Base-by-base conservation (phyloP, 2,797 vertebrate species). In the Eulemur rubriventer region DNA sequence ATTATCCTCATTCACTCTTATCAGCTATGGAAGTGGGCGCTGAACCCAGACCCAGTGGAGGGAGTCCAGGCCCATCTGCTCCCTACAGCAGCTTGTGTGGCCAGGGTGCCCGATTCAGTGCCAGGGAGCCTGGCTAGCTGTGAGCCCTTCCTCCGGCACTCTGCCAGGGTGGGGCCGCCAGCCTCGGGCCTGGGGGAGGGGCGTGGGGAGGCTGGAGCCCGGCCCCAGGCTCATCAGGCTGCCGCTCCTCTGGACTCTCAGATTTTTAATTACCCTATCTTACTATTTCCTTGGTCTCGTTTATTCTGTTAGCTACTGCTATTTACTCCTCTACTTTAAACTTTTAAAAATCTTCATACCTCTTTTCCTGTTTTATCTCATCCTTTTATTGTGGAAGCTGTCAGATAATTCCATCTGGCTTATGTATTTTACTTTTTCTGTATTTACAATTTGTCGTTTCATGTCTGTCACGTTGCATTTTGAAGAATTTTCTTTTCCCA, bases 381-480 rank as follows among this genome's bases (percentile, higher is more conserved):
- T 18, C 10, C 10, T 78, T 63, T 75, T 70, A 61, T 59, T 28
- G 7, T 28, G 35, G 69, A 75, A 85, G 14, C 55, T 48, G 4
- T 48, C 57, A 26, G 46, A 7, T 76, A 7, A 5, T 57, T 87
- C 84, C 70, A 79, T 43, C 30, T 20, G 20, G 57, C 52, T 86
- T 20, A 57, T 43, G 72, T 80, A 61, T 92, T 89, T 92, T n/a
- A 24, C 63, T 81, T 90, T 78, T 52, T 81, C 83, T 61, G 13
- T 43, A 55, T 55, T 76, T 72, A 78, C 30, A 48, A 59, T 65
- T 59, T 87, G 16, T 72, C 26, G 13, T 38, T 90, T 83, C 55
- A 59, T 46, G 85, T 91, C 59, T 18, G 12, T 72, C 75, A 18
- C 6, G 1, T 30, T 86, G 22, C 17, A 24, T 87, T 81, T 86